Evolutionary conservation across 2,888 invertebrate species (phyloP), one percentile per base, ranked within the genome.

Genomic region (Orthonychiurus folsomi): DNA sequence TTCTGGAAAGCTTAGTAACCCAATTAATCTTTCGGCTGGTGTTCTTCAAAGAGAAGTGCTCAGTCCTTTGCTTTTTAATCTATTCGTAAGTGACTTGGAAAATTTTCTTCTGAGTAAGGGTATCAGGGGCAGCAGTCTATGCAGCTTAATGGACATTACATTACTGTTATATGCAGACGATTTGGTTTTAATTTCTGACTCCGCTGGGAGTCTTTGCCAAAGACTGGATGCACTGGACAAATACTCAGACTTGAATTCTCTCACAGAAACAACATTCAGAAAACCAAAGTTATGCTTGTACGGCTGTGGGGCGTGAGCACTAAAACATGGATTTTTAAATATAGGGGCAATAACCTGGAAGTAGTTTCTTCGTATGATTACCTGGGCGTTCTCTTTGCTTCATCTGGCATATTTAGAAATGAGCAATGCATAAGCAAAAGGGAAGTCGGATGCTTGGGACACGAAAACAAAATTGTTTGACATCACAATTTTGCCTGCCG

Each of bases 251-350:
- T 18, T 37, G 3, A 54, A 15, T n/a, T 60, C 2, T 1, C n/a
- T n/a, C n/a, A n/a, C n/a, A n/a, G 18, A 18, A 24, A 54, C 1
- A 60, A 54, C 37, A 3, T 47, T 0, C 1, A 1, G 0, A 60
- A 60, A 54, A 59, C 60, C n/a, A 54, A 60, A 27, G 37, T 60
- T 12, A 60, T 54, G 54, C 5, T 60, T 1, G 53, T 53, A 54
- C 18, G 23, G 5, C 28, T n/a, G 23, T 23, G 54, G 9, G 23
- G 21, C 2, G 23, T 20, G 5, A 3, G 20, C 2, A 20, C 26
- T 21, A 2, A 50, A n/a, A 57, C 27, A 2, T 20, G 20, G 12
- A n/a, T 2, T 1, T 21, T 37, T 3, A 2, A 9, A n/a, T 57
- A 12, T 37, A 37, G 37, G 1, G 47, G 47, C 9, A 21, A 37